A percentile compares a stretch with the other conserved stretches of the same genome.
Evolutionary conservation across 2,797 vertebrate genomes (phyloP).

Genomic region (Centroberyx gerrardi): DNA sequence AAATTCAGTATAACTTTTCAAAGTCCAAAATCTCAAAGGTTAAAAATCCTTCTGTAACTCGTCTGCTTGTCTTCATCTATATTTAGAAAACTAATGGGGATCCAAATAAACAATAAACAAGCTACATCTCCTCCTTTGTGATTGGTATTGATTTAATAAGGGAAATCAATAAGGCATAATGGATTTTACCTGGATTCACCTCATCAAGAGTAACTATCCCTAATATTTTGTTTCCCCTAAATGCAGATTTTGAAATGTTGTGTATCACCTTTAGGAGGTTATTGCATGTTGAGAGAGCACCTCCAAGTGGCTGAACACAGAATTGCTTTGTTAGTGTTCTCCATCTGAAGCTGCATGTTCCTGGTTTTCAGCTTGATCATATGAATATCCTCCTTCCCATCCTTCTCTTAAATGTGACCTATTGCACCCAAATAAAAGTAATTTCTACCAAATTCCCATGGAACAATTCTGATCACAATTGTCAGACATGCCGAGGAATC

Average conservation of each 20-base stretch:
- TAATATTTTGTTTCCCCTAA: not conserved
- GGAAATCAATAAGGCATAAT: too few relatives aligned
- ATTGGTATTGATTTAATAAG: not conserved
- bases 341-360: not conserved
- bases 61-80: slow-evolving; percentile 19
- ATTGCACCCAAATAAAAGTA: not conserved
- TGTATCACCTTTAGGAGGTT: not conserved
- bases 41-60: slow-evolving; percentile 4
- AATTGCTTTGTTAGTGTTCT: slow-evolving; percentile 26
- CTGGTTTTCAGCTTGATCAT: not conserved
- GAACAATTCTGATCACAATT: not conserved
- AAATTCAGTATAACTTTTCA: too few relatives aligned
- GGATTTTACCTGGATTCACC: too few relatives aligned
- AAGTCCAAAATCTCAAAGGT: too few relatives aligned
- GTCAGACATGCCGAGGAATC: not conserved
- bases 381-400: not conserved
- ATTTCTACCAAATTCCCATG: not conserved
- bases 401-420: not conserved
- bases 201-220: not conserved
- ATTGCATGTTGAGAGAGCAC: slow-evolving; percentile 63
- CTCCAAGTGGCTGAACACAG: slow-evolving; percentile 66
- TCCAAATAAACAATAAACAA: too few relatives aligned
- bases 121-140: slow-evolving; percentile 23
- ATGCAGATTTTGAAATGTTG: not conserved
- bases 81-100: too few relatives aligned